Base-by-base conservation (phyloP, 2,797 vertebrate genomes). In the Channallabes apus region DNA sequence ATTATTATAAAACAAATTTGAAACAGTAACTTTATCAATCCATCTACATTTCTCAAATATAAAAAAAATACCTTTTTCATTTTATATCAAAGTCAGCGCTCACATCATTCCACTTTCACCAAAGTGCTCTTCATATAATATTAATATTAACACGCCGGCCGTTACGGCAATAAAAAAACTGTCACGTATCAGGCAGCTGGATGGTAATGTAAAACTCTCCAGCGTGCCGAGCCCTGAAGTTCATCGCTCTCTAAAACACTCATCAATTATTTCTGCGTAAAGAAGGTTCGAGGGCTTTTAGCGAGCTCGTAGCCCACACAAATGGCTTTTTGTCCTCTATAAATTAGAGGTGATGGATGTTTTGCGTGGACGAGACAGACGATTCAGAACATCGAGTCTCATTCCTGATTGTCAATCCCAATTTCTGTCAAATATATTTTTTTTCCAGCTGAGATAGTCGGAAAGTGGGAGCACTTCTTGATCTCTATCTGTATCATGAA, bases 401-500 rank as follows among this genome's bases (percentile, higher is more conserved):
- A 46, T 20, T 73, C 72, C 71, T 72, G 62, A 83, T 15, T 88
- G 91, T 89, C 91, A 93, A 91, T 93, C 93, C 94, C 93, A 94
- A 93, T 91, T 94, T 90, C 91, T 94, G 92, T 92, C 93, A 92
- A 93, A 91, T 78, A 2, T 79, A 83, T 69, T 65, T 84, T 82
- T 38, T 78, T 79, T n/a, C 35, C 46, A 61, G 82, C 86, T 86
- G 89, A 88, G 90, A 86, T 90, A 90, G 90, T 83, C 84, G 88
- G 87, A 91, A 90, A 89, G 90, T 86, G 89, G 87, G 80, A 90
- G 90, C 82, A 85, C 91, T 86, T 90, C 88, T 90, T 84, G 91
- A 90, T 91, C 91, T 89, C 92, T 91, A 90, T 91, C 91, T 89
- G 92, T 93, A 91, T 90, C 90, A 89, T 91, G 93, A 93, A 96